Base-by-base conservation (phyloP, 2,888 invertebrate genomes). In the Drosophila mulleri region DNA sequence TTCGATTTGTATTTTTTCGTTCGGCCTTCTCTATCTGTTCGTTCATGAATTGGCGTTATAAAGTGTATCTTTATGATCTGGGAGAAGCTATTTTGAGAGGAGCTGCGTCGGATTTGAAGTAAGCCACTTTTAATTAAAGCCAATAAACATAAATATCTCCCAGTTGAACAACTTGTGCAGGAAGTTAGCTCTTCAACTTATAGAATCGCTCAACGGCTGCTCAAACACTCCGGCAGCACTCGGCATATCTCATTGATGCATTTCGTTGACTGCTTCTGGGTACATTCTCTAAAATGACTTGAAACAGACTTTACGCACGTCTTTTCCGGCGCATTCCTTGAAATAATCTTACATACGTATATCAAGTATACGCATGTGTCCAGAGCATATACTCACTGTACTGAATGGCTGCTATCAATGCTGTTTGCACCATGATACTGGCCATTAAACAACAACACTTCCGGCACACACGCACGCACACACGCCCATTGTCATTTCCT, bases 1-100 rank as follows among this genome's bases (percentile, higher is more conserved):
- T 86, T 89, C 89, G 89, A 89, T 86, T 86, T 85, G 57, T 50
- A 67, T 65, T 65, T 60, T 44, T 53, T 42, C 37, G 14, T 50
- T 42, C 41, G 14, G 44, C 44, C 41, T 14, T 18, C n/a, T 60
- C 32, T 52, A 37, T 45, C 42, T 56, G 0, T 45, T 11, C 67
- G 69, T 62, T 72, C 58, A 67, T 57, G 45, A 78, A 73, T 76
- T 73, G 71, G 29, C 53, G 37, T 39, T 39, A 58, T 59, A 58
- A 66, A 78, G 56, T 61, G 23, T 70, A 16, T 66, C 44, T 53
- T 44, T 41, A 35, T 41, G 39, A 23, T 26, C 32, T 18, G 18
- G 35, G 14, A 16, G 37, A 23, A 14, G 20, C 11, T 45, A n/a
- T 32, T 29, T 41, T 9, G 9, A 45, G 45, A 26, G 12, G 1